phyloP scores from a whole-genome alignment of 2,888 invertebrate species.

The Caenorhabditis becei region DNA sequence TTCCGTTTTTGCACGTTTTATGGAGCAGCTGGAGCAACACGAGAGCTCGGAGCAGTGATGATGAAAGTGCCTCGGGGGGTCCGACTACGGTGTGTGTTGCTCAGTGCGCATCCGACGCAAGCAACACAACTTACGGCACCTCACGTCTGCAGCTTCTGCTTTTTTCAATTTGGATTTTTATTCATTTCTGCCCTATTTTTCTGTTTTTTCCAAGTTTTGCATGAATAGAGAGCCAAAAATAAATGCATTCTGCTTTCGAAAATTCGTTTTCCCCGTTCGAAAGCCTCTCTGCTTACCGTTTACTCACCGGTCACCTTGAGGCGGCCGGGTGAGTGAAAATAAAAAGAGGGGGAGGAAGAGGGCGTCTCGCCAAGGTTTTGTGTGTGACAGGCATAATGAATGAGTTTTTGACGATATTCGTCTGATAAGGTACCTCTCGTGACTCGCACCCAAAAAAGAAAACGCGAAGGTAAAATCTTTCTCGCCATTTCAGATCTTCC shows the following conservation, averaged over 20 bases:
- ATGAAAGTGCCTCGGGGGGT: background rate
- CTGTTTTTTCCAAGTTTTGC: slow-evolving; percentile 4
- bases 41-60: background rate
- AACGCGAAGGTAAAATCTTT: background rate
- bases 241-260: too few species aligned
- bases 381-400: slow-evolving; percentile 58
- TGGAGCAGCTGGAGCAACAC: slow-evolving; percentile 41
- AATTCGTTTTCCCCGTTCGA: background rate
- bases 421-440: slow-evolving; percentile 18
- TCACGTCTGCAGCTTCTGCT: slow-evolving; percentile 11
- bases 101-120: slow-evolving; percentile 34
- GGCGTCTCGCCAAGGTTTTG: background rate
- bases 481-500: slow-evolving; percentile 42
- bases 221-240: too few species aligned
- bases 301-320: slow-evolving; percentile 32
- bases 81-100: slow-evolving; percentile 33
- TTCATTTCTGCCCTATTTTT: slow-evolving; percentile 1
- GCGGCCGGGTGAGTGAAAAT: background rate
- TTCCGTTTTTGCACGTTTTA: slow-evolving; percentile 3
- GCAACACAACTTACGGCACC: slow-evolving; percentile 28
- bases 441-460: slow-evolving; percentile 27
- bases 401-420: slow-evolving; percentile 37
- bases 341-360: background rate
- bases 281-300: background rate
- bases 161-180: slow-evolving; percentile 19